Evolutionary conservation across 2,888 invertebrate species (phyloP).

Genomic region (Drosophila helvetica): DNA sequence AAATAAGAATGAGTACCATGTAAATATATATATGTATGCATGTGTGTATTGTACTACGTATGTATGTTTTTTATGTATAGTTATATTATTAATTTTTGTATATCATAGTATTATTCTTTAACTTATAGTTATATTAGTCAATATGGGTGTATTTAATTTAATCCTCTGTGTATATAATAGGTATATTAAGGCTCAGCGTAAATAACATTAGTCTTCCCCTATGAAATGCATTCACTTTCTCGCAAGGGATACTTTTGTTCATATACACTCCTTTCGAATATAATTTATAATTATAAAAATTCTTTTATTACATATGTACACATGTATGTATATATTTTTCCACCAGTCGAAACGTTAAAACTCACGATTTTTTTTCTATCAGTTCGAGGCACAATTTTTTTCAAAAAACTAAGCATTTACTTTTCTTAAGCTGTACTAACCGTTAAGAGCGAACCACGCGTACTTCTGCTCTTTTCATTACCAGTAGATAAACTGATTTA

Average conservation of each 20-base stretch:
- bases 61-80: not conserved
- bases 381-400: not conserved
- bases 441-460: constrained; percentile 17
- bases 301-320: not conserved
- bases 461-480: constrained; percentile 61
- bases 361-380: not conserved
- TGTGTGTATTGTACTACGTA: not conserved
- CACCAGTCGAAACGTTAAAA: not conserved
- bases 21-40: not conserved
- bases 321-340: not conserved
- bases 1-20: not conserved
- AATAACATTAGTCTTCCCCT: too few relatives aligned
- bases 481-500: constrained; percentile 71
- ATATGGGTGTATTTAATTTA: too few relatives aligned
- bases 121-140: not conserved
- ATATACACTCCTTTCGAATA: not conserved
- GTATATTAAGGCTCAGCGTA: too few relatives aligned
- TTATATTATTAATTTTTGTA: not conserved
- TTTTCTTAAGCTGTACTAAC: constrained; percentile 26
- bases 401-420: not conserved
- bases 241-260: too few relatives aligned
- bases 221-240: too few relatives aligned
- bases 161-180: too few relatives aligned
- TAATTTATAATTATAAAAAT: not conserved
- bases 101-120: not conserved